A percentile compares a stretch with the other conserved stretches of the same genome.
Conservation (phyloP, 2,797 vertebrate species). For the Pygocentrus nattereri region DNA sequence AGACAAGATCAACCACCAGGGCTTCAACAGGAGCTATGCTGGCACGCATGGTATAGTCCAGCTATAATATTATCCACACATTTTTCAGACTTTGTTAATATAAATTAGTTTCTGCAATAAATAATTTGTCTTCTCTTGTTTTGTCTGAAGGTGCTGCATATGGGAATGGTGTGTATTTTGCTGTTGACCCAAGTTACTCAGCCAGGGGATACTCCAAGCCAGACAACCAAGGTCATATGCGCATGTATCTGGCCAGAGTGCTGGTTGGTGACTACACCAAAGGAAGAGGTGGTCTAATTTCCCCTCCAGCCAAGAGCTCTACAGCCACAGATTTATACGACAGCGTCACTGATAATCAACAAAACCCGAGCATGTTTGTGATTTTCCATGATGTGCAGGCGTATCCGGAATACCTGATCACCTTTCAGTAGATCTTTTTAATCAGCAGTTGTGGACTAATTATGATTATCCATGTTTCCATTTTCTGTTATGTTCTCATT, state of each 20-base stretch:
- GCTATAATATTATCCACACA: no score
- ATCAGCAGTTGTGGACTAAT: no score
- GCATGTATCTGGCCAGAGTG: conserved; percentile 74
- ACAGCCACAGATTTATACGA: conserved; percentile 67
- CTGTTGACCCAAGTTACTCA: conserved; percentile 68
- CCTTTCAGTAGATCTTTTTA: conserved; percentile 68
- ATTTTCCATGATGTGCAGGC: conserved; percentile 75
- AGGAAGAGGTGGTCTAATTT: conserved; percentile 38
- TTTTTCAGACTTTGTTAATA: background rate
- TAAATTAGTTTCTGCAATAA: background rate
- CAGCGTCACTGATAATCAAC: conserved; percentile 61
- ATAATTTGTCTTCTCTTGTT: background rate
- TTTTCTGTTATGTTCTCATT: no score
- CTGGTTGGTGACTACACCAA: conserved; percentile 72
- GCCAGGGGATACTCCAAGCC: conserved; percentile 56
- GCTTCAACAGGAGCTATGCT: conserved; percentile 80
- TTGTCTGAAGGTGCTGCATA: conserved; percentile 54
- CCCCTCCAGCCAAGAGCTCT: conserved; percentile 62
- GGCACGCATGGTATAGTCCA: conserved; percentile 67
- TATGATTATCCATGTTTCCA: no score
- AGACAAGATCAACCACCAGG: conserved; percentile 67
- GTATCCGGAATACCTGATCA: conserved; percentile 79
- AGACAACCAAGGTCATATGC: conserved; percentile 21
- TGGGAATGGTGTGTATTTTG: conserved; percentile 78
- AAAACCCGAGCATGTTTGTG: conserved; percentile 69